A percentile compares a stretch with the other conserved stretches of the same genome.
Evolutionary conservation across 2,888 invertebrate species (phyloP).

Genomic region (Automeris io): DNA sequence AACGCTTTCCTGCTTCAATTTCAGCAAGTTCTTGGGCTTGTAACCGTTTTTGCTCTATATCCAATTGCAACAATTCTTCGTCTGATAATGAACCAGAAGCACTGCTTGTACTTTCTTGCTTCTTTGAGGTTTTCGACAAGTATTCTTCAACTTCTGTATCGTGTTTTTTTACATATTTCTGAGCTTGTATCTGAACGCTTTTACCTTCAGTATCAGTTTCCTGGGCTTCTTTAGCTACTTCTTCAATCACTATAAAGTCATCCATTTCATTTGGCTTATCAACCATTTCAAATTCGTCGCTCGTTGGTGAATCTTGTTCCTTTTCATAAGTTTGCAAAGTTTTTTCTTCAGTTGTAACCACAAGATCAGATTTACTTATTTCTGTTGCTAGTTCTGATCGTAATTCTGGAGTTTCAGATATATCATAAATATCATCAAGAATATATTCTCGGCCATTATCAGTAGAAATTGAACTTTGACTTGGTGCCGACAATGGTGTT

Average conservation of each 20-base stretch:
- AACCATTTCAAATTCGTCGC: conserved; percentile 91
- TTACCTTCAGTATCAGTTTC: conserved; percentile 90
- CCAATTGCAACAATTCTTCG: conserved; percentile 80
- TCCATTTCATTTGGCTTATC: conserved; percentile 92
- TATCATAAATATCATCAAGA: conserved; percentile 76
- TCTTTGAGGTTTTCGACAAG: conserved; percentile 82
- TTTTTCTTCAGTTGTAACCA: conserved; percentile 79
- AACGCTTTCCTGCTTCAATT: conserved; percentile 86
- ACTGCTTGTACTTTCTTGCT: conserved; percentile 76
- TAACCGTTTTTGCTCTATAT: conserved; percentile 79
- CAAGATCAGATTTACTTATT: conserved; percentile 75
- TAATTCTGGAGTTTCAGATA: conserved; percentile 77
- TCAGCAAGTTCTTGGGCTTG: conserved; percentile 71
- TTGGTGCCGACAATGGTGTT: conserved; percentile 79
- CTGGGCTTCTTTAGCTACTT: conserved; percentile 90
- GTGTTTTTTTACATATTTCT: conserved; percentile 75
- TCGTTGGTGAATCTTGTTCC: conserved; percentile 84
- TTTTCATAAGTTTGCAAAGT: conserved; percentile 70
- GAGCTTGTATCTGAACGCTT: conserved; percentile 81
- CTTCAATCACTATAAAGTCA: conserved; percentile 92
- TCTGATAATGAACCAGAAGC: conserved; percentile 76
- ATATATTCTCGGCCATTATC: conserved; percentile 81
- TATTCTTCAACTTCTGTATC: conserved; percentile 84
- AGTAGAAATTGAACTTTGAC: conserved; percentile 80
- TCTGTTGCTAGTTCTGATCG: conserved; percentile 67